A percentile compares a stretch with the other conserved stretches of the same genome.
These are phyloP conservation scores for Psilopogon haemacephalus DNA, from an alignment of 2,113 vertebrate species.

Conservation along the genomic window DNA sequence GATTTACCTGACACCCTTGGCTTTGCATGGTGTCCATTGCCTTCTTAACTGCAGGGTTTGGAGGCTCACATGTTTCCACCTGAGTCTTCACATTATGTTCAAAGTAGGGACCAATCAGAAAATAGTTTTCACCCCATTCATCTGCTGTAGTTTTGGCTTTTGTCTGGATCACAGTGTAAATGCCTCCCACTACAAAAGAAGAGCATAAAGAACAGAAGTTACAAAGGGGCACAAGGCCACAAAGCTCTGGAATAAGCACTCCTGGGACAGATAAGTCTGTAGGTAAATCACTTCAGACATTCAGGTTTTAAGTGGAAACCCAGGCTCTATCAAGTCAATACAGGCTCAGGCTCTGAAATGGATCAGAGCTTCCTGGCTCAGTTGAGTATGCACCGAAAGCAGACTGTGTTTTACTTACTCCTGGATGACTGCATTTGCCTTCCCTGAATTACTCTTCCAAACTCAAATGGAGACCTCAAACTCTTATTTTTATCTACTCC, in stretches of 20 bases:
- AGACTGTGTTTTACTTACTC: not conserved
- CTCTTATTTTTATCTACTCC: not conserved
- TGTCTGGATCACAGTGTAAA: conserved; percentile 98
- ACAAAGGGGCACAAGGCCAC: not conserved
- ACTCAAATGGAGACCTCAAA: not conserved
- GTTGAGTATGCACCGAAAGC: not conserved
- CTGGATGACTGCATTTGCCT: not conserved
- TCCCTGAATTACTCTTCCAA: not conserved
- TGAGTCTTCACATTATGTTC: conserved; percentile 95
- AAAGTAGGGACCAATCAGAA: conserved; percentile 92
- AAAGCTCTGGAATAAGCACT: not conserved
- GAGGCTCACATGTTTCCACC: conserved; percentile 89
- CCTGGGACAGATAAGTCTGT: not conserved
- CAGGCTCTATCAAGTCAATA: not conserved
- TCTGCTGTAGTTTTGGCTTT: conserved; percentile 91
- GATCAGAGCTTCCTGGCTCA: not conserved
- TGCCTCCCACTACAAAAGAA: conserved; percentile 88
- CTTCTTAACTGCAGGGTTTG: conserved; percentile 76
- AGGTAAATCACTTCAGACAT: not conserved
- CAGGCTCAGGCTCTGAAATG: not conserved
- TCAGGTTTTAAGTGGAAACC: not conserved
- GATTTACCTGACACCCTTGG: conserved; percentile 89
- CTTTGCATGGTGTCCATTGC: conserved; percentile 85
- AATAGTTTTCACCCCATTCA: conserved; percentile 97
- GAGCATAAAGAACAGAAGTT: not conserved